A percentile compares a stretch with the other conserved stretches of the same genome.
Evolutionary conservation across 2,888 invertebrate genomes (phyloP).

Genomic region (Tromatobia lineatoria): DNA sequence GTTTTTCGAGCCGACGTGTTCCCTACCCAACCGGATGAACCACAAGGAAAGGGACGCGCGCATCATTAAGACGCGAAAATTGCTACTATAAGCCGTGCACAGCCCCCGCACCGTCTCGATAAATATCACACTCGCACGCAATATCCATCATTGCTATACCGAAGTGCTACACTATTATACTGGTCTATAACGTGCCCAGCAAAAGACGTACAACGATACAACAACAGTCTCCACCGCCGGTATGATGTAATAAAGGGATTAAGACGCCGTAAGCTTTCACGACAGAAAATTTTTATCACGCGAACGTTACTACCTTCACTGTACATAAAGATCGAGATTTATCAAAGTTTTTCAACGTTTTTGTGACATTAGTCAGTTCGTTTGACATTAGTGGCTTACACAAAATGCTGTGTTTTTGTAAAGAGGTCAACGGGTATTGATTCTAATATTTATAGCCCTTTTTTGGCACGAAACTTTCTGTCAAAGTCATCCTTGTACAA

Average conservation of each 20-base stretch:
- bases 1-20: conserved; percentile 8
- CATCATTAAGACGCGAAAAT: conserved; percentile 72
- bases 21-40: not conserved
- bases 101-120: conserved; percentile 52
- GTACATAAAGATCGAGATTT: conserved; percentile 1
- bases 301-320: conserved; percentile 21
- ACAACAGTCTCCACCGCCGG: not conserved
- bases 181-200: not conserved
- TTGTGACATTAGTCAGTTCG: conserved; percentile 7
- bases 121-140: conserved; percentile 65
- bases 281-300: conserved; percentile 41
- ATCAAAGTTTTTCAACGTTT: conserved; percentile 13
- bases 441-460: not conserved
- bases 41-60: conserved; percentile 29
- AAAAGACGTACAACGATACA: conserved; percentile 15
- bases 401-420: conserved; percentile 5
- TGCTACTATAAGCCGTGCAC: conserved; percentile 58
- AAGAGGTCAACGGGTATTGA: conserved; percentile 17
- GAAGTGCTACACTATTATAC: conserved; percentile 20
- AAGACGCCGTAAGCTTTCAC: conserved; percentile 47
- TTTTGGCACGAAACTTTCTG: conserved; percentile 18
- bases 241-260: conserved; percentile 49
- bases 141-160: conserved; percentile 59
- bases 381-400: conserved; percentile 2
- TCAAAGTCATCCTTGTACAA: conserved; percentile 20